Conservation (phyloP, 2,888 invertebrate genomes). For the Lampropteryx suffumata region DNA sequence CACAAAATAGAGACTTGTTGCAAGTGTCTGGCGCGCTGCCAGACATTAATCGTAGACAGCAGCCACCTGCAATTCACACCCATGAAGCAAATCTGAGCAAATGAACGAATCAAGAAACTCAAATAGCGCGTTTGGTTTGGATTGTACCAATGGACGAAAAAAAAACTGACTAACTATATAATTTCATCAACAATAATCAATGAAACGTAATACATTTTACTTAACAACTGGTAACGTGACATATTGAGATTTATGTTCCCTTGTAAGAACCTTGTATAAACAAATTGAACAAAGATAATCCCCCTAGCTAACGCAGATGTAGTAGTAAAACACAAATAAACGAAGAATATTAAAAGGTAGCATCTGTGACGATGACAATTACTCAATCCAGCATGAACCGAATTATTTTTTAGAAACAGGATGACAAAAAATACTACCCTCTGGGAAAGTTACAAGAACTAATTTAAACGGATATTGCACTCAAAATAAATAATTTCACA, state of each 20-base stretch:
- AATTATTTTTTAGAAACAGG: conserved; percentile 63
- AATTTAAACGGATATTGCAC: conserved; percentile 51
- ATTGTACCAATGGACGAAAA: too few species aligned
- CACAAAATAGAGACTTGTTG: conserved; percentile 43
- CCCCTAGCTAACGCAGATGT: conserved; percentile 15
- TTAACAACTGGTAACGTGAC: background rate
- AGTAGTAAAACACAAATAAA: conserved; percentile 44
- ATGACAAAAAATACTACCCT: conserved; percentile 61
- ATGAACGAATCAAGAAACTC: conserved; percentile 25
- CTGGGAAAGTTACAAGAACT: conserved; percentile 61
- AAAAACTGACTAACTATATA: too few species aligned
- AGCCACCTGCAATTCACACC: conserved; percentile 55
- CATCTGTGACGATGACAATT: conserved; percentile 60
- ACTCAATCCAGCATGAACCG: conserved; percentile 45
- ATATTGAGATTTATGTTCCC: conserved; percentile 12
- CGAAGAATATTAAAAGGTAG: conserved; percentile 58
- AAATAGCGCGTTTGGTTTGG: too few species aligned
- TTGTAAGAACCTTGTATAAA: conserved; percentile 2
- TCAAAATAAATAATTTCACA: conserved; percentile 38
- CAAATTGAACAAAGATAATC: conserved; percentile 21
- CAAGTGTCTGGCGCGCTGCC: conserved; percentile 50
- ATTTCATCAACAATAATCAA: too few species aligned
- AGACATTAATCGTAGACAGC: conserved; percentile 50
- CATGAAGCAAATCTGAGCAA: conserved; percentile 35
- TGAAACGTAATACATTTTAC: too few species aligned